Conservation (phyloP, 37 sponge, comb jelly and placozoan species). For the Haliclona indistincta region DNA sequence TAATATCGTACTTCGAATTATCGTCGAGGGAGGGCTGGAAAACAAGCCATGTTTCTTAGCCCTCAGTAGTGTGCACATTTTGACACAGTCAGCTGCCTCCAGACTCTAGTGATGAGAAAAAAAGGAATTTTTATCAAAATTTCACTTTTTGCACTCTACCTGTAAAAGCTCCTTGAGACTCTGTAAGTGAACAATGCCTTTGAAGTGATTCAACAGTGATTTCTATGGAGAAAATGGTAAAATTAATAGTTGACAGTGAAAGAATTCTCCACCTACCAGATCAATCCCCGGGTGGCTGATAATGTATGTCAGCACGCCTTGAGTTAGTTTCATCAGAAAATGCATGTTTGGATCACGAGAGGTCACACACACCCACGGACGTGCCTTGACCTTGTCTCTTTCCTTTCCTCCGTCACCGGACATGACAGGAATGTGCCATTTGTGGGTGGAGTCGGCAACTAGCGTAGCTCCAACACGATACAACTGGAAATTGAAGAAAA, state of each 20-base stretch:
- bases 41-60: too few relatives aligned
- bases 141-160: too few relatives aligned
- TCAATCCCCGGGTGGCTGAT: constrained; percentile 50
- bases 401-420: not conserved
- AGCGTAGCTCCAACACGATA: constrained; percentile 18
- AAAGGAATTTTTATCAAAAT: too few relatives aligned
- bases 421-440: constrained; percentile 15
- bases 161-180: constrained; percentile 38
- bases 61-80: too few relatives aligned
- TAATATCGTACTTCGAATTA: too few relatives aligned
- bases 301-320: constrained; percentile 40
- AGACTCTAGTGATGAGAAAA: too few relatives aligned
- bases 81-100: too few relatives aligned
- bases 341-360: constrained; percentile 11
- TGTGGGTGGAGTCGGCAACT: constrained; percentile 40
- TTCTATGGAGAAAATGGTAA: constrained; percentile 2
- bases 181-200: constrained; percentile 18
- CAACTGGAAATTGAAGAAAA: constrained; percentile 8
- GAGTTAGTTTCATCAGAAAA: constrained; percentile 6
- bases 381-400: not conserved
- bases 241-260: not conserved
- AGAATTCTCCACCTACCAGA: constrained; percentile 16
- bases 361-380: constrained; percentile 38
- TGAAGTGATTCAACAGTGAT: constrained; percentile 28
- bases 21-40: too few relatives aligned